These are phyloP conservation scores for Melanerpes formicivorus DNA, from an alignment of 2,113 vertebrate species.

Conservation along the genomic window DNA sequence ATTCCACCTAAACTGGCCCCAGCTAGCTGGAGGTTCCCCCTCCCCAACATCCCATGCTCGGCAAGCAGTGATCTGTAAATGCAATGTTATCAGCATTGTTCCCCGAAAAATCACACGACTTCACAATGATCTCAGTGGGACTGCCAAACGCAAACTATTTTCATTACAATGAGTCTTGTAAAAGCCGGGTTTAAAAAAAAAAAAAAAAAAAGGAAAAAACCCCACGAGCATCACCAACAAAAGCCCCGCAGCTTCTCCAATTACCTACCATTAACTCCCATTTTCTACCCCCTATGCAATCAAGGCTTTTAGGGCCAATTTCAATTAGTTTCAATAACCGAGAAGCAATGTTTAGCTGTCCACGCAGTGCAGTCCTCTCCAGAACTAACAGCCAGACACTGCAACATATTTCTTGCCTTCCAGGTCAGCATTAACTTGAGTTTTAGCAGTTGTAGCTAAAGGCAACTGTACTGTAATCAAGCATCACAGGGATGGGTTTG, in stretches of 20 bases:
- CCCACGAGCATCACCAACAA: background rate
- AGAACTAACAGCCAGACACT: conserved; percentile 17
- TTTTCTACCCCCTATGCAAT: conserved; percentile 59
- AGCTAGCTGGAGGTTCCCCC: background rate
- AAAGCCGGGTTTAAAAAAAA: background rate
- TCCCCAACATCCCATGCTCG: background rate
- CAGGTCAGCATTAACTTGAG: conserved; percentile 54
- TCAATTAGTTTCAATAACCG: conserved; percentile 54
- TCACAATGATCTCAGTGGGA: conserved; percentile 1
- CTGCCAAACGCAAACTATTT: conserved; percentile 23
- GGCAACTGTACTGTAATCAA: conserved; percentile 58
- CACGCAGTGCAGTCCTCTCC: background rate
- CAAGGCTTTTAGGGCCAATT: conserved; percentile 61
- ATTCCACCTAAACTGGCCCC: background rate
- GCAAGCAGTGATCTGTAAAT: background rate
- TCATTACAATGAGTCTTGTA: background rate
- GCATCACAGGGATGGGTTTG: conserved; percentile 41
- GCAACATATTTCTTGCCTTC: conserved; percentile 46
- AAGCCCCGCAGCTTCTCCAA: conserved; percentile 41
- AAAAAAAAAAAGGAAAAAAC: background rate
- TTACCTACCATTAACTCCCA: conserved; percentile 70
- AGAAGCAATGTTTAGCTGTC: conserved; percentile 42
- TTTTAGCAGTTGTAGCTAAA: conserved; percentile 52
- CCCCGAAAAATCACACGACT: background rate
- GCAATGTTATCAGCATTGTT: background rate